Evolutionary conservation across 1,140 invertebrate species (phyloP).

Genomic region (Bombus cullumanus): DNA sequence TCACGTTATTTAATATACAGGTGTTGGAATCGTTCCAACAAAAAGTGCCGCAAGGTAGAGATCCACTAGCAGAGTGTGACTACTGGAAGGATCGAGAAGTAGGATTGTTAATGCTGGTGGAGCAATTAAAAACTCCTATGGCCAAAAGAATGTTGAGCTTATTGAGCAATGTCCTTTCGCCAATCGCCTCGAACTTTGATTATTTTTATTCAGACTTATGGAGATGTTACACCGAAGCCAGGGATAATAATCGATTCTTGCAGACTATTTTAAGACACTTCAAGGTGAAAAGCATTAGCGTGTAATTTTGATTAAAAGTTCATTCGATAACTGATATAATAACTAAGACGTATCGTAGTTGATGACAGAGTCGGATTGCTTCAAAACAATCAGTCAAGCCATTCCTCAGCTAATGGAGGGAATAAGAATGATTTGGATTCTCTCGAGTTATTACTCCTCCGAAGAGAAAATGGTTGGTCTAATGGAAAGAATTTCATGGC

Average conservation of each 20-base stretch:
- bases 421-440: constrained; percentile 92
- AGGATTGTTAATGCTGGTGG: constrained; percentile 89
- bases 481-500: constrained; percentile 91
- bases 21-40: constrained; percentile 69
- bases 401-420: constrained; percentile 91
- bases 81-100: constrained; percentile 92
- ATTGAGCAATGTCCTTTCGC: constrained; percentile 82
- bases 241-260: constrained; percentile 93
- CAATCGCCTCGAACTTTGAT: constrained; percentile 82
- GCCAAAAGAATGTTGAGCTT: constrained; percentile 86
- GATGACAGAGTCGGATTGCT: constrained; percentile 87
- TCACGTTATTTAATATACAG: constrained; percentile 42
- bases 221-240: constrained; percentile 89
- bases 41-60: constrained; percentile 85
- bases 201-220: constrained; percentile 85
- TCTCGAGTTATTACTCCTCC: constrained; percentile 88
- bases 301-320: too few species aligned
- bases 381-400: constrained; percentile 87
- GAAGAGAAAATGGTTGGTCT: constrained; percentile 91
- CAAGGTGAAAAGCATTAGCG: constrained; percentile 82
- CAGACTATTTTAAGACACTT: constrained; percentile 91
- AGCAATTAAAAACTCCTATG: constrained; percentile 90
- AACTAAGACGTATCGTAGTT: constrained; percentile 82
- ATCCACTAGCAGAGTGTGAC: constrained; percentile 91
- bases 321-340: neutral